phyloP scores from a whole-genome alignment of 2,888 invertebrate species.

The Limnephilus marmoratus region DNA sequence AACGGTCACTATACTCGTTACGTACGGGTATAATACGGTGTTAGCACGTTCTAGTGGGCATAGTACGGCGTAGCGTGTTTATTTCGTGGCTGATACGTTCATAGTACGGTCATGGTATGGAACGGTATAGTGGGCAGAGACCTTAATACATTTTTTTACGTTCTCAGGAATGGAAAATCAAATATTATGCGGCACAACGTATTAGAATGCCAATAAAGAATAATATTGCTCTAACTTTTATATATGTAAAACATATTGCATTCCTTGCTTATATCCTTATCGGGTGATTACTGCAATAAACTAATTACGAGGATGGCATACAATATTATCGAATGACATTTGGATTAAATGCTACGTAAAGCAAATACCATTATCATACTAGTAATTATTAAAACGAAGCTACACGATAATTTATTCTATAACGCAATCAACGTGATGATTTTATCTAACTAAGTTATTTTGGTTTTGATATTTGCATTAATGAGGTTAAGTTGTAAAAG shows the following conservation, averaged over 20 bases:
- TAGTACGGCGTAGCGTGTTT: no score
- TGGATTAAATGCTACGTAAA: not conserved
- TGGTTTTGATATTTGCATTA: not conserved
- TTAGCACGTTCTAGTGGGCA: no score
- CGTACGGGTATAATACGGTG: no score
- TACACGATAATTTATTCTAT: not conserved
- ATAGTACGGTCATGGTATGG: no score
- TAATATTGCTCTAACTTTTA: not conserved
- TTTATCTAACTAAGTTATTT: not conserved
- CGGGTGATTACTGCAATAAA: not conserved
- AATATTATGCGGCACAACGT: no score
- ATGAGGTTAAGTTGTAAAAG: no score
- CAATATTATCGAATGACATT: not conserved
- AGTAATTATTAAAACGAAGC: not conserved
- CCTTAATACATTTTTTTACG: no score
- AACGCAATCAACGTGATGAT: not conserved
- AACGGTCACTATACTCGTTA: no score
- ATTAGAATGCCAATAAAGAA: no score
- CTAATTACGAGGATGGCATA: not conserved
- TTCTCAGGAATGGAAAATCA: no score
- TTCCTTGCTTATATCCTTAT: not conserved
- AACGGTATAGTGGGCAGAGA: no score
- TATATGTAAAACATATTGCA: not conserved
- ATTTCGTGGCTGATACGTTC: no score
- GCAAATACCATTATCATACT: not conserved